Evolutionary conservation across 2,888 invertebrate genomes (phyloP), one percentile per base, ranked within the genome.

Genomic region (Theodoxus fluviatilis): DNA sequence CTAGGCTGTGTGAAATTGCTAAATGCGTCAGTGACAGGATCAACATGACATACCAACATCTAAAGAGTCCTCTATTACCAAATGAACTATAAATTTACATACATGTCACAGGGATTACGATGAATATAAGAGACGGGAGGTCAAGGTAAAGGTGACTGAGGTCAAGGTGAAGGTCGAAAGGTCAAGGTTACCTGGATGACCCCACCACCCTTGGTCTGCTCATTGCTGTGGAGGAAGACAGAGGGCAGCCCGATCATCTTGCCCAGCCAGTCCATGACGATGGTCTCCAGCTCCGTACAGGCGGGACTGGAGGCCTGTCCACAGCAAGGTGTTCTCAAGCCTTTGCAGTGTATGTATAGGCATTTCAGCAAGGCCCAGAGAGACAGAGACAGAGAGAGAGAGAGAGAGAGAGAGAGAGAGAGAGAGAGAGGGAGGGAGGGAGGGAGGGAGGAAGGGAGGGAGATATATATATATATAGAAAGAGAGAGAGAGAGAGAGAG

Each of bases 261-360:
- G 0, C 95, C 98, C 70, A 99, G 88, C 99, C 98, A 99, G 88
- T 98, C 98, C 94, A 97, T 95, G 0, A 97, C 95, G 33, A 99
- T 94, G 67, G 94, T 95, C 89, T 99, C 99, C 81, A 99, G 88
- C 87, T 99, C 99, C 0, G 99, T 99, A 77, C 96, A 96, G 0
- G 96, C 98, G 0, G 99, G 99, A 75, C 97, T 97, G 0, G 96
- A 95, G 0, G 96, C 97, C 96, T 96, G 80, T 22, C 75, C 69
- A 61, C 28, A 43, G 28, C 38, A 66, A 37, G n/a, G 0, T 3
- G 22, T 22, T 25, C 52, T 12, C 40, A 35, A 31, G 57, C 1
- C 12, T n/a, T n/a, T n/a, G n/a, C n/a, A n/a, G n/a, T 43, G 43
- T 43, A 43, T 12, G 9, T 43, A 22, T 22, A 57, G 57, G 25